Percentiles rank a stretch among this genome's conserved stretches.
Conservation (phyloP, 1,140 invertebrate genomes). For the Oreohelix idahoensis region DNA sequence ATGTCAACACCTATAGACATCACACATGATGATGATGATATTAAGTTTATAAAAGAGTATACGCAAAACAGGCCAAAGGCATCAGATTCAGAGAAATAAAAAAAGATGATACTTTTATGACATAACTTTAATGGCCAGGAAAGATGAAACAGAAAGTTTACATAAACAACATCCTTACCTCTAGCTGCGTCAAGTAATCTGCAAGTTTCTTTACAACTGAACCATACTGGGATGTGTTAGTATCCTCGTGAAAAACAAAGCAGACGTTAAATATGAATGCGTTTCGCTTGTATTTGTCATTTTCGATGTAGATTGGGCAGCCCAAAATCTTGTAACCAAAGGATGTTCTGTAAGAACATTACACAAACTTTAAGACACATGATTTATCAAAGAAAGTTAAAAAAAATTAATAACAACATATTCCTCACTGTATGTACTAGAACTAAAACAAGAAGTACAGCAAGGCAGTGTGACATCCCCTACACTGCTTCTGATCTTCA, state of each 20-base stretch:
- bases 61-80: no score
- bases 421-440: no score
- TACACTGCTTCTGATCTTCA: no score
- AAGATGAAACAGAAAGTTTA: not conserved
- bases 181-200: slow-evolving; percentile 85
- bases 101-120: not conserved
- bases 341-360: slow-evolving; percentile 78
- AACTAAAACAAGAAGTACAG: no score
- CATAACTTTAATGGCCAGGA: no score
- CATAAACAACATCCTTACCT: slow-evolving; percentile 59
- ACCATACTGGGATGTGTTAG: slow-evolving; percentile 88
- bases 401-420: no score
- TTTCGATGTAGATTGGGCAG: slow-evolving; percentile 91
- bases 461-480: no score
- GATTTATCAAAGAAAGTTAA: no score
- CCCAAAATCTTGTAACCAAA: slow-evolving; percentile 91
- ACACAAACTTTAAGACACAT: slow-evolving; percentile 8
- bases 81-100: no score
- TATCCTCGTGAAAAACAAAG: slow-evolving; percentile 86
- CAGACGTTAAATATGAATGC: slow-evolving; percentile 95
- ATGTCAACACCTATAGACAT: no score
- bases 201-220: slow-evolving; percentile 93
- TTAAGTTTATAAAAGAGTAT: no score
- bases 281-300: slow-evolving; percentile 92
- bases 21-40: no score